phyloP scores from a whole-genome alignment of 2,888 invertebrate species.

The Petrolisthes manimaculis region DNA sequence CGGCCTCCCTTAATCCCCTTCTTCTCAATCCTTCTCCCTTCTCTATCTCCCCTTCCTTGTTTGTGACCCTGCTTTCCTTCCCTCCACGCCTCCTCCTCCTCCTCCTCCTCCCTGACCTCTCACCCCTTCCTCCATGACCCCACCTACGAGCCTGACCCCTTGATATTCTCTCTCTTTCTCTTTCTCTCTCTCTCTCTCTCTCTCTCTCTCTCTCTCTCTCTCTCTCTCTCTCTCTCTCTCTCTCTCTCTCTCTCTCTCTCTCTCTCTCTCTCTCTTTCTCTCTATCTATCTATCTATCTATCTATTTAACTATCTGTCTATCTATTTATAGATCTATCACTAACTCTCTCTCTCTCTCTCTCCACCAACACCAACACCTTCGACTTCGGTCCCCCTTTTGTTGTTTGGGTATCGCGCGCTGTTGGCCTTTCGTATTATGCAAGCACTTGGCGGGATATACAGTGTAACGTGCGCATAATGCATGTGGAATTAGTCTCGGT shows the following conservation, averaged over 20 bases:
- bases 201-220: no score
- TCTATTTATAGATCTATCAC: no score
- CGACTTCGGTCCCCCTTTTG: no score
- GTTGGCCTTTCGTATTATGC: conserved; percentile 12
- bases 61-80: not conserved
- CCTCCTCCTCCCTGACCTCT: conserved; percentile 29
- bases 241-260: no score
- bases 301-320: no score
- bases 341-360: no score
- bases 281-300: no score
- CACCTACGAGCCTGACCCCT: conserved; percentile 23
- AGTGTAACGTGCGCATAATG: conserved; percentile 27
- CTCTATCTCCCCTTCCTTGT: not conserved
- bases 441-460: conserved; percentile 6
- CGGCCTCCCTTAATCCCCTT: conserved; percentile 4
- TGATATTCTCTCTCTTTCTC: conserved; percentile 14
- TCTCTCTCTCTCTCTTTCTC: no score
- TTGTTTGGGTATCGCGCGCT: not conserved
- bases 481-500: conserved; percentile 25
- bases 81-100: not conserved
- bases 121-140: conserved; percentile 36
- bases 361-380: no score
- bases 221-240: no score
- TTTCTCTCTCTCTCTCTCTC: not conserved
- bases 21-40: conserved; percentile 16